Conservation (phyloP, 2,888 invertebrate genomes). For the Osedax frankpressi region DNA sequence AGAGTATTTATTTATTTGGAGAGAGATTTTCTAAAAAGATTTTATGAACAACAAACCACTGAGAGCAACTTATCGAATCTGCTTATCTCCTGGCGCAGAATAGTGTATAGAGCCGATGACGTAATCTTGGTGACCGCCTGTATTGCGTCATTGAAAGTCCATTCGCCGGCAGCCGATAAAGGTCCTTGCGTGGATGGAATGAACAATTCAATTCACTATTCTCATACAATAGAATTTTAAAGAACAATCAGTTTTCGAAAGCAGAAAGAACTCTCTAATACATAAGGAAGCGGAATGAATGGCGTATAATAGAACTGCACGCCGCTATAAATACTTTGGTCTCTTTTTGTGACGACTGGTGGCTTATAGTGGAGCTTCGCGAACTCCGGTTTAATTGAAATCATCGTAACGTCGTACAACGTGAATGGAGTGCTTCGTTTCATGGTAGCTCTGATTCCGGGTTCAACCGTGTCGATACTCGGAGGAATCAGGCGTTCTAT, state of each 20-base stretch:
- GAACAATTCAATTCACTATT: no score
- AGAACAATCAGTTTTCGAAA: no score
- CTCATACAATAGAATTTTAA: no score
- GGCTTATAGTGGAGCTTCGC: neutral
- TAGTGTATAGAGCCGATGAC: slow-evolving; percentile 42
- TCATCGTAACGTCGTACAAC: neutral
- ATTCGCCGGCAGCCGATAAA: neutral
- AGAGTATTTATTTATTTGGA: no score
- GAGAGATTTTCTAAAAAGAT: no score
- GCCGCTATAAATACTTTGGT: no score
- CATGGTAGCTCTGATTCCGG: neutral
- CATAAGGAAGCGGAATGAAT: no score
- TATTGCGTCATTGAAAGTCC: neutral
- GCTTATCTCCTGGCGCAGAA: slow-evolving; percentile 44
- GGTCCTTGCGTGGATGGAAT: no score
- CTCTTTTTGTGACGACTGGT: neutral
- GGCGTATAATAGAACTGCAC: no score
- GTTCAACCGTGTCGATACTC: neutral
- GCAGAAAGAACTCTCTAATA: no score
- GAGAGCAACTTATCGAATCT: slow-evolving; percentile 39
- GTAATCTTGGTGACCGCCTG: neutral
- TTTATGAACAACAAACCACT: slow-evolving; percentile 21
- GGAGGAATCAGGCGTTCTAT: neutral
- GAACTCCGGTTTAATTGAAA: neutral
- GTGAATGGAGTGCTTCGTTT: neutral